Percentiles rank a stretch among this genome's conserved stretches.
These are phyloP conservation scores for Nothocercus nigrocapillus DNA, from an alignment of 2,113 vertebrate species.

Conservation along the genomic window DNA sequence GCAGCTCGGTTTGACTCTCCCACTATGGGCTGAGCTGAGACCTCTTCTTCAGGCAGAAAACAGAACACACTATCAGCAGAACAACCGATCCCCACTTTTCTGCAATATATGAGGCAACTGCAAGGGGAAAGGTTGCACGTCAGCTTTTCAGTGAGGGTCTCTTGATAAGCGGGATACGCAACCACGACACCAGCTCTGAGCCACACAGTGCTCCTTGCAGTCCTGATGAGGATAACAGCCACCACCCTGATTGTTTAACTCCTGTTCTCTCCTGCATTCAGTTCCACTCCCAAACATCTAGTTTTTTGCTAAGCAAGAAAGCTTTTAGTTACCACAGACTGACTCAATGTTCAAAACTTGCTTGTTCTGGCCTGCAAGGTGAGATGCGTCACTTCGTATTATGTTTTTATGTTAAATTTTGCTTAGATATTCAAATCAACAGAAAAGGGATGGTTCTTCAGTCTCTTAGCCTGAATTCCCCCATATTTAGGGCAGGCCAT, in stretches of 20 bases:
- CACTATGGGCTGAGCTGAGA: background rate
- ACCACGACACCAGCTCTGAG: background rate
- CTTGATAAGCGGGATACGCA: background rate
- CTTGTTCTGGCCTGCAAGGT: background rate
- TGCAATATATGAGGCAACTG: background rate
- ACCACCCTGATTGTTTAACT: background rate
- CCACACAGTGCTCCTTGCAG: background rate
- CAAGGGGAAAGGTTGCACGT: background rate
- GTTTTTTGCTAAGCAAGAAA: background rate
- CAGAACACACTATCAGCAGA: background rate
- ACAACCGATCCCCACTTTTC: background rate
- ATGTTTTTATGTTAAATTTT: background rate
- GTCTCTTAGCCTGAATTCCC: background rate
- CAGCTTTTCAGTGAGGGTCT: background rate
- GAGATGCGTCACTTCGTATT: background rate
- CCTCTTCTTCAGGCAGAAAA: background rate
- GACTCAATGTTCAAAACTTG: background rate
- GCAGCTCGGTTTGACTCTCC: background rate
- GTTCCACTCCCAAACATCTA: background rate
- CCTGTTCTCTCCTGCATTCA: background rate
- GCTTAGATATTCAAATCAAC: background rate
- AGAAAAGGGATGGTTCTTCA: background rate
- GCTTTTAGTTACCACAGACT: background rate
- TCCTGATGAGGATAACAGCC: fast-evolving
- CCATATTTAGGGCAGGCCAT: background rate